phyloP scores from a whole-genome alignment of 2,113 vertebrate genomes.

The Stomatorhinus ivindoensis region DNA sequence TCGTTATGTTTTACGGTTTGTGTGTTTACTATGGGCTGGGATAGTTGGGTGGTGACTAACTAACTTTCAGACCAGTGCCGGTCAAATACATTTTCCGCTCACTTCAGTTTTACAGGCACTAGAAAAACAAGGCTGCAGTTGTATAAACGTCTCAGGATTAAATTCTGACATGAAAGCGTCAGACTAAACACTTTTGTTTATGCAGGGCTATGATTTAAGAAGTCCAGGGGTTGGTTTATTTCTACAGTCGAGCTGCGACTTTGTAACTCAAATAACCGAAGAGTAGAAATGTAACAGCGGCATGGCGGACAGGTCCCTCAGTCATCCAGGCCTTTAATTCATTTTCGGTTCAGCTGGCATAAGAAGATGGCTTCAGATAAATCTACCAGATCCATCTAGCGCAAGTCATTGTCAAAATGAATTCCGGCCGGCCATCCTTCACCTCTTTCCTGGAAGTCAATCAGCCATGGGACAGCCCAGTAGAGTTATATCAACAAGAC shows the following conservation, averaged over 20 bases:
- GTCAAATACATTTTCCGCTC: not conserved
- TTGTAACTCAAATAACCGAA: not conserved
- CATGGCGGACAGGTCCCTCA: not conserved
- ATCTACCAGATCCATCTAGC: not conserved
- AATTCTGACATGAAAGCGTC: not conserved
- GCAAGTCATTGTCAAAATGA: not conserved
- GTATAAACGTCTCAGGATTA: not conserved
- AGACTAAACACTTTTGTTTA: slow-evolving; percentile 16
- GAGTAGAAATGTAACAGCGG: not conserved
- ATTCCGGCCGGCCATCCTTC: not conserved
- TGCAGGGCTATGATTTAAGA: not conserved
- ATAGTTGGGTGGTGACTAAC: not conserved
- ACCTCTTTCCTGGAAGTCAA: not conserved
- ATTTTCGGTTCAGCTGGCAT: not conserved
- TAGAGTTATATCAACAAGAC: not conserved
- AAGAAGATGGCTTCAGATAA: not conserved
- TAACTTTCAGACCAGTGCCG: not conserved
- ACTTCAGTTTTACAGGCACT: not conserved
- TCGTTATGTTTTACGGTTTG: not conserved
- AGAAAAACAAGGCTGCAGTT: not conserved
- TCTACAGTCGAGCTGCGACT: not conserved
- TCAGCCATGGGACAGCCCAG: not conserved
- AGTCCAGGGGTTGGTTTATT: not conserved
- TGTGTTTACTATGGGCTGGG: not conserved
- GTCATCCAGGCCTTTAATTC: not conserved